Evolutionary conservation across 2,888 invertebrate genomes (phyloP).

Genomic region (Drosophila quasianomalipes): DNA sequence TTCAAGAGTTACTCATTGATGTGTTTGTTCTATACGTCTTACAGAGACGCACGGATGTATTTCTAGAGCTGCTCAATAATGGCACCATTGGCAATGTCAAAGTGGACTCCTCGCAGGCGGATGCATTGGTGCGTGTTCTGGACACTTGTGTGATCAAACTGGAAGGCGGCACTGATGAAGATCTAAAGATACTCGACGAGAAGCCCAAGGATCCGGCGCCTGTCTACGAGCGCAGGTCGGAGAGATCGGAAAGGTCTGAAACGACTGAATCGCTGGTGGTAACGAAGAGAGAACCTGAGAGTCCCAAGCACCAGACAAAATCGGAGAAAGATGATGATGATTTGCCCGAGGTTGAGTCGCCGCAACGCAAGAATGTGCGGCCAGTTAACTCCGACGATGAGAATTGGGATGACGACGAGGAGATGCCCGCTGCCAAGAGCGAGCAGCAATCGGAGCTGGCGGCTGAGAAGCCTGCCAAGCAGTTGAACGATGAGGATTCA

Average conservation of each 20-base stretch:
- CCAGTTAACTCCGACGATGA: slow-evolving; percentile 77
- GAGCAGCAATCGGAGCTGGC: slow-evolving; percentile 11
- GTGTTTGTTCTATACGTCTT: slow-evolving; percentile 39
- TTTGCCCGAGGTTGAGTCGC: slow-evolving; percentile 74
- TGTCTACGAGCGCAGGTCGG: slow-evolving; percentile 69
- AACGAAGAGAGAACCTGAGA: slow-evolving; percentile 71
- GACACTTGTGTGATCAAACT: slow-evolving; percentile 98
- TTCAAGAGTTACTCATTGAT: background rate
- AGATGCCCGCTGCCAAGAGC: slow-evolving; percentile 55
- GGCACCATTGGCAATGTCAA: slow-evolving; percentile 91
- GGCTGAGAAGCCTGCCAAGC: slow-evolving; percentile 29
- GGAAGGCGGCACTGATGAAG: slow-evolving; percentile 96
- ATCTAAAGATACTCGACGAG: slow-evolving; percentile 93
- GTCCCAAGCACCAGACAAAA: slow-evolving; percentile 68
- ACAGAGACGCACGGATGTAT: slow-evolving; percentile 95
- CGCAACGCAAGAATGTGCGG: slow-evolving; percentile 55
- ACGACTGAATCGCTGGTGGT: slow-evolving; percentile 29
- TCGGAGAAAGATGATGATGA: slow-evolving; percentile 47
- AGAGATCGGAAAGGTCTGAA: slow-evolving; percentile 39
- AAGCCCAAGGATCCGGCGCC: slow-evolving; percentile 85
- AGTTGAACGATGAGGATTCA: slow-evolving; percentile 50
- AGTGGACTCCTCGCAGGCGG: slow-evolving; percentile 94
- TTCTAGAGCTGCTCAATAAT: slow-evolving; percentile 92
- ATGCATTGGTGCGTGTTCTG: slow-evolving; percentile 93
- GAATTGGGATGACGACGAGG: slow-evolving; percentile 80